Base-by-base conservation (phyloP, 2,888 invertebrate genomes). In the Shargacucullia verbasci region DNA sequence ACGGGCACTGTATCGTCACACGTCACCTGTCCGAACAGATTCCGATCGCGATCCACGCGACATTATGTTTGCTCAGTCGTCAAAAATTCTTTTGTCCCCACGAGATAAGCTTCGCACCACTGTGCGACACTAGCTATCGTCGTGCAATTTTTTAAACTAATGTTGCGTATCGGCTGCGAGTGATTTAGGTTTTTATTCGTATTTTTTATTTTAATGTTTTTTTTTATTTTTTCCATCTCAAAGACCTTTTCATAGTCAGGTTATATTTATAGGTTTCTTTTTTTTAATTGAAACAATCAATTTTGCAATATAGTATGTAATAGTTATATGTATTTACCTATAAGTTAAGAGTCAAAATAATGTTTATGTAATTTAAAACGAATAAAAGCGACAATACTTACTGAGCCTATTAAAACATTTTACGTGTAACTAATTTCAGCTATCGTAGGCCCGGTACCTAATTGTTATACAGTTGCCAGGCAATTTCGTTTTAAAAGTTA, bases 1-100 rank as follows among this genome's bases (percentile, higher is more conserved):
- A 45, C 44, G 59, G 72, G 58, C 67, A 60, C 73, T 85, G 84
- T 87, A 85, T 84, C 86, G 86, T 79, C 83, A 75, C 84, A 73
- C 80, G 87, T 90, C 90, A 91, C 91, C 91, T 91, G 91, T 87
- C 90, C 85, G 72, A 74, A 64, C 60, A 79, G 84, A 87, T 87
- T 81, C 76, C 70, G 81, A 88, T 89, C 83, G 70, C 78, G 81
- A 85, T 81, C 75, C 73, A 66, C 59, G 48, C 70, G 74, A 80
- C 85, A 89, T 91, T 91, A 89, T 91, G 85, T 85, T 87, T 91
- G 91, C 74, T 87, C 90, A 89, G 87, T 91, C 91, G 89, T 86
- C 87, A 86, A 91, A 89, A 85, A 85, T 84, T 87, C 91, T 87
- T 90, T 91, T 91, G 90, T 91, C 83, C 85, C 69, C 63, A 34